Percentiles rank a stretch among this genome's conserved stretches.
These are phyloP conservation scores for Meleagris gallopavo DNA, from an alignment of 2,113 vertebrate genomes.

Conservation along the genomic window DNA sequence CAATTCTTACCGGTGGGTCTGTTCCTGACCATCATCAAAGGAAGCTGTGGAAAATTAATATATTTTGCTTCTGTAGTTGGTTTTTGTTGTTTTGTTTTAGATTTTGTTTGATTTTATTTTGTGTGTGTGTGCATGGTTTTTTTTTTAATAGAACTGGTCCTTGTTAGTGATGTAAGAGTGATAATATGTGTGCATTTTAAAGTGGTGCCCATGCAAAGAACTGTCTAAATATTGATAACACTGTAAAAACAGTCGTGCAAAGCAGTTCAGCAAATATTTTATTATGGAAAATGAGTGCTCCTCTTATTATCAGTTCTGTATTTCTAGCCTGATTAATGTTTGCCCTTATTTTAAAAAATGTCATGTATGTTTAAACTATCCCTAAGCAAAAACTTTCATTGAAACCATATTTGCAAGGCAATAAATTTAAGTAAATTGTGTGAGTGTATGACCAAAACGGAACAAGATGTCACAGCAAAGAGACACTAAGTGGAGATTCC, in stretches of 20 bases:
- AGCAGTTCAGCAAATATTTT: not conserved
- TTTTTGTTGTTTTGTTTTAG: not conserved
- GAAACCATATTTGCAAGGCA: not conserved
- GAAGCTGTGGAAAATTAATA: not conserved
- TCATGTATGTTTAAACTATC: not conserved
- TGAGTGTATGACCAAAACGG: not conserved
- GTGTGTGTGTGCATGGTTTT: not conserved
- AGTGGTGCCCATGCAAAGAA: not conserved
- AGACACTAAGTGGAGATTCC: not conserved
- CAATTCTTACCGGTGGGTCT: not conserved
- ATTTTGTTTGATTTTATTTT: not conserved
- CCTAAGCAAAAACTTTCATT: not conserved
- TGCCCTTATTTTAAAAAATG: not conserved
- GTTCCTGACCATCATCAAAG: not conserved
- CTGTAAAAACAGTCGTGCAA: not conserved
- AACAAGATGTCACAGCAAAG: not conserved
- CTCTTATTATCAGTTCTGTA: not conserved
- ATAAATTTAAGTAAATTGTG: not conserved
- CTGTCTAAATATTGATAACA: not conserved
- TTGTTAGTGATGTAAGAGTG: not conserved
- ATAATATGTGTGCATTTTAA: not conserved
- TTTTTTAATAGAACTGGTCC: not conserved
- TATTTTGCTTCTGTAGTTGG: not conserved
- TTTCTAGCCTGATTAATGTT: not conserved
- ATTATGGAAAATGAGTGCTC: not conserved